Conservation (phyloP, 2,113 vertebrate species). For the Myotis yumanensis region DNA sequence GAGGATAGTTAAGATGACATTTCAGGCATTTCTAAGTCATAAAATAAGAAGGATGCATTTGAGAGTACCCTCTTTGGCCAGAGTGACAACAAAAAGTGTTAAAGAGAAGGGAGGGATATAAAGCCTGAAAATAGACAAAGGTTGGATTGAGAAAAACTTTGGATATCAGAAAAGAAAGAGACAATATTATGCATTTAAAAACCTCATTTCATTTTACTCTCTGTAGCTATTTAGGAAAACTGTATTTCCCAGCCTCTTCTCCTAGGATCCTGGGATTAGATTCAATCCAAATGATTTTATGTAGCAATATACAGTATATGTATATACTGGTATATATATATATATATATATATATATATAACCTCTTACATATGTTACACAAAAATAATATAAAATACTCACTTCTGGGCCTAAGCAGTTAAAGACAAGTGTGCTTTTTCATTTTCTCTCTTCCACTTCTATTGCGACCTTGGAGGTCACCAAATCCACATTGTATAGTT, state of each 20-base stretch:
- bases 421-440: background rate
- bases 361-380: background rate
- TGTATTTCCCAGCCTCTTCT: background rate
- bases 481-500: background rate
- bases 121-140: background rate
- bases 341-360: too few relatives aligned
- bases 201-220: background rate
- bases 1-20: background rate
- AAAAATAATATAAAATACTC: background rate
- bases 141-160: background rate
- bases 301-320: background rate
- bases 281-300: background rate
- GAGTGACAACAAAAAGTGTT: background rate
- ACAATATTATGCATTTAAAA: background rate
- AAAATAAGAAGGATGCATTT: background rate
- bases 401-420: background rate
- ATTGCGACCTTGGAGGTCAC: background rate
- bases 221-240: background rate
- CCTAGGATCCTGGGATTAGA: background rate
- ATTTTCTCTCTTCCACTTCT: background rate
- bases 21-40: background rate
- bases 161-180: background rate
- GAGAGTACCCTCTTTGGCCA: background rate
- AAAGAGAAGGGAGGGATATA: background rate
- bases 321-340: too few relatives aligned